Evolutionary conservation across 2,888 invertebrate genomes (phyloP), one percentile per base, ranked within the genome.

Genomic region (Tridacna crocea): DNA sequence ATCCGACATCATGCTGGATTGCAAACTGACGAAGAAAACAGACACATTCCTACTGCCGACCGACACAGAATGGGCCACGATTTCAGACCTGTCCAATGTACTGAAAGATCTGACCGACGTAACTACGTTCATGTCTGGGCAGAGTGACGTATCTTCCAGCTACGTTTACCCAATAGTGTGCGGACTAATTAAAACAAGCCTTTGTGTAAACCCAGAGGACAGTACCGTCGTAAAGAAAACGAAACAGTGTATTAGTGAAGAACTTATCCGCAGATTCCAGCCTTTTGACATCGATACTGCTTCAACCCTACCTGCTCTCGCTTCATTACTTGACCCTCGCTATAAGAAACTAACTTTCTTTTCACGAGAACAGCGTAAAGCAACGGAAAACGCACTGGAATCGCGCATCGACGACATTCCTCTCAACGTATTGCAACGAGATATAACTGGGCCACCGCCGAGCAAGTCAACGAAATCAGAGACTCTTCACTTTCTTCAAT

Each of bases 1-100:
- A 19, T 72, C 68, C 0, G 74, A 80, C 47, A 77, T 80, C 26
- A 73, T 77, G 77, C 61, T 80, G 0, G 73, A 80, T 60, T 63
- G 66, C 12, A 58, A 15, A 26, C 48, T 77, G 10, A 80, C 68
- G 12, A 72, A 61, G 73, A 80, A 80, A 63, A 55, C 17, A 15
- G 74, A 80, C 48, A 48, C 24, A 6, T 58, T 68, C 63, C n/a
- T 80, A 22, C 60, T 76, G 4, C 61, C 60, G 15, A 76, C 47
- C 6, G 76, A 73, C 17, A 26, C 19, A 17, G 77, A 77, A 36
- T 80, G 73, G 77, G 55, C 51, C n/a, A 46, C 48, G 11, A 26
- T 68, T 13, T 46, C 60, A 11, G 73, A 80, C 8, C 48, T 80
- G 6, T 63, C 70, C 22, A n/a, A 17, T 0, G 80, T 76, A 1